Base-by-base conservation (phyloP, 1,140 invertebrate species). In the Dendroctonus valens region DNA sequence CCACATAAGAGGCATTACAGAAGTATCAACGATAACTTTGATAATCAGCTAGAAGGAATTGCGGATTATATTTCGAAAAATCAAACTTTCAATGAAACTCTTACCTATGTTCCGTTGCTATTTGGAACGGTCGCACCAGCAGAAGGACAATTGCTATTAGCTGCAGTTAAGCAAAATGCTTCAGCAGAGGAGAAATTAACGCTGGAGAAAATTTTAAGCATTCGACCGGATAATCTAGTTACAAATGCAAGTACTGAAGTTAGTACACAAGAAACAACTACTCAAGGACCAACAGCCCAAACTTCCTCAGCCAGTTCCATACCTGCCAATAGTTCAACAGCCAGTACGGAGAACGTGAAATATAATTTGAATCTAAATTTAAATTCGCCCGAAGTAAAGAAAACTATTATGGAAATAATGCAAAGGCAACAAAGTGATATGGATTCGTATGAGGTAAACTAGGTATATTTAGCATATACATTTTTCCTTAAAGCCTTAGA, bases 331-430 rank as follows among this genome's bases (percentile, higher is more conserved):
- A 40, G n/a, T 5, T 39, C 40, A 38, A 6, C 59, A 41, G 50
- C 39, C 15, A n/a, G 5, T 52, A 38, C 14, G 41, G 59, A 61
- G 12, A 39, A 39, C n/a, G 48, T 41, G 8, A 66, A 57, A 8
- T 40, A 12, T 52, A 50, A 58, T 48, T 52, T 66, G n/a, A 66
- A 62, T 49, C 49, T 55, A 42, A 62, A 62, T 9, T 12, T 67
- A 2, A 67, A 61, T 57, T n/a, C 39, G 0, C 65, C 65, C 26
- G 51, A 61, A 46, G 51, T 67, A 7, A 67, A 49, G 42, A 61
- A 62, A 67, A 61, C 41, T n/a, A 14, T 67, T 11, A 50, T 61
- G 51, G 65, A 67, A 49, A 51, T 67, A 8, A 67, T 67, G 65
- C 37, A 67, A 5, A 54, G 65, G 44, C 65, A 67, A 42, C 65